A percentile compares a stretch with the other conserved stretches of the same genome.
Evolutionary conservation across 2,888 invertebrate species (phyloP).

Genomic region (Erynnis tages): DNA sequence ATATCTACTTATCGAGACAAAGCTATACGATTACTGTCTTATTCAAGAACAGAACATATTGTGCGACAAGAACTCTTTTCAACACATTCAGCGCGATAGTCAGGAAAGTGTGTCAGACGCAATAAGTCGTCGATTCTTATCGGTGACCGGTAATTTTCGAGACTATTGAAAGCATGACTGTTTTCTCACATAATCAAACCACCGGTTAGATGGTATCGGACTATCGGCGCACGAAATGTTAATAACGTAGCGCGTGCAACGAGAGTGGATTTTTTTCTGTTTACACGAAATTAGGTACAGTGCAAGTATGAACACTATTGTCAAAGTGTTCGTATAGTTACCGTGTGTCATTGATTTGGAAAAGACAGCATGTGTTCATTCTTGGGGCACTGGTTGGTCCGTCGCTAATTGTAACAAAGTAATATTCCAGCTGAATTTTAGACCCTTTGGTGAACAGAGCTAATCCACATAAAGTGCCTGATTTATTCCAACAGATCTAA

Average conservation of each 20-base stretch:
- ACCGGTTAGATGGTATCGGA: constrained; percentile 32
- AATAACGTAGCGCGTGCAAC: constrained; percentile 7
- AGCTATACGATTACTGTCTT: background rate
- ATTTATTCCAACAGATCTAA: no score
- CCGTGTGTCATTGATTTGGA: no score
- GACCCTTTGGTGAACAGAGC: no score
- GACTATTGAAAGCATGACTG: constrained; percentile 52
- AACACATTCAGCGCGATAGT: constrained; percentile 33
- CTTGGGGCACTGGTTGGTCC: no score
- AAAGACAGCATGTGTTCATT: no score
- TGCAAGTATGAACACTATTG: background rate
- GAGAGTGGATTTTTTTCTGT: background rate
- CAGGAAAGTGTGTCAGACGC: constrained; percentile 62
- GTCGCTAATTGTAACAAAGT: no score
- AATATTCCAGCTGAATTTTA: no score
- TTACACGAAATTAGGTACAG: background rate
- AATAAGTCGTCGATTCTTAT: constrained; percentile 53
- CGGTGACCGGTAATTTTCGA: constrained; percentile 44
- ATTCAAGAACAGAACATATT: constrained; percentile 37
- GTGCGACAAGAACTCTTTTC: constrained; percentile 37
- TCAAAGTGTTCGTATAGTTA: no score
- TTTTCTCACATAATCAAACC: constrained; percentile 42
- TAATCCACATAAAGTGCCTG: no score
- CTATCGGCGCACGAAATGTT: constrained; percentile 33
- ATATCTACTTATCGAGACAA: background rate